These are phyloP conservation scores for Telmatochromis sp. DNA, from an alignment of 2,113 vertebrate species.

Conservation along the genomic window DNA sequence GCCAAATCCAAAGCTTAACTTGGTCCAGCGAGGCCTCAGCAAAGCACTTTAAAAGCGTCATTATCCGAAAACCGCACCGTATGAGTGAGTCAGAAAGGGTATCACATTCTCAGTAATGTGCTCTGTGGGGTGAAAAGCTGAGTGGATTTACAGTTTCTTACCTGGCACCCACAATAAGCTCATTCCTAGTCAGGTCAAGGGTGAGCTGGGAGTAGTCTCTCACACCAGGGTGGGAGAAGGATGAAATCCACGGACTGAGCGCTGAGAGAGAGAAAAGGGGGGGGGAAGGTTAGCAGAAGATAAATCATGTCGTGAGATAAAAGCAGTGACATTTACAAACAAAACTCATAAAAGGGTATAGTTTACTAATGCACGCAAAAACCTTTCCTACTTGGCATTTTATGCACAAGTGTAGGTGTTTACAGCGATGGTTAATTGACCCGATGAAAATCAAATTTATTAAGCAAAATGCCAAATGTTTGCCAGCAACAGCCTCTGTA, in stretches of 20 bases:
- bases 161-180: conserved; percentile 98
- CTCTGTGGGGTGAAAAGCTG: conserved; percentile 1
- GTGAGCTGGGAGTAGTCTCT: conserved; percentile 93
- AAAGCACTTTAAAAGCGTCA: conserved; percentile 24
- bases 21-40: conserved; percentile 3
- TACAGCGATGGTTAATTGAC: neutral
- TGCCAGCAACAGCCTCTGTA: neutral
- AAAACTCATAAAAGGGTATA: neutral
- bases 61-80: neutral
- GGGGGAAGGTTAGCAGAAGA: neutral
- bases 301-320: neutral
- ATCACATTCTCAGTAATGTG: conserved; percentile 37
- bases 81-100: conserved; percentile 22
- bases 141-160: conserved; percentile 65
- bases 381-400: neutral
- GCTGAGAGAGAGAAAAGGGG: conserved; percentile 61
- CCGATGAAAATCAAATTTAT: neutral
- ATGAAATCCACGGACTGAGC: conserved; percentile 88
- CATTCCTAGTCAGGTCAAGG: conserved; percentile 91
- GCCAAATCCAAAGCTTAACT: conserved; percentile 25
- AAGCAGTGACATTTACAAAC: neutral
- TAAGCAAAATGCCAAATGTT: neutral
- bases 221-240: conserved; percentile 85
- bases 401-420: neutral
- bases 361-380: neutral